Percentiles rank a stretch among this genome's conserved stretches.
phyloP scores from a whole-genome alignment of 1,140 invertebrate species.

The Aphidius ervi region DNA sequence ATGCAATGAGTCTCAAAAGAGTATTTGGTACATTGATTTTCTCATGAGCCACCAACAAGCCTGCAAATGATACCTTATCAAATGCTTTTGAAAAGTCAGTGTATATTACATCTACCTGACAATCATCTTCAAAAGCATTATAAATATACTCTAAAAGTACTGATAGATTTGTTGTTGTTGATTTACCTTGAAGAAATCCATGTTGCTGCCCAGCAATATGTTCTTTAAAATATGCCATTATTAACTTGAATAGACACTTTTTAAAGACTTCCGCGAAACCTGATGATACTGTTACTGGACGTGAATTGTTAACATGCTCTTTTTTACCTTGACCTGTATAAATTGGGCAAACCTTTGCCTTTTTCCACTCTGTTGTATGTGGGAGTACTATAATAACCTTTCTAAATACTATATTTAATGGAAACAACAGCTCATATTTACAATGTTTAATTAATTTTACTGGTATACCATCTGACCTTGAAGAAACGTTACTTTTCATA shows the following conservation, averaged over 20 bases:
- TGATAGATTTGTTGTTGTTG: neutral
- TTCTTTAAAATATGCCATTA: neutral
- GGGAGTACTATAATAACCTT: no score
- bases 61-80: slow-evolving; percentile 21
- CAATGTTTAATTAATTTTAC: no score
- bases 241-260: neutral
- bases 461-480: no score
- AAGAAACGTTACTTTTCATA: no score
- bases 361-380: neutral
- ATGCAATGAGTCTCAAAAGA: slow-evolving; percentile 20
- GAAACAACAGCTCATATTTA: no score
- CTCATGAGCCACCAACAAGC: slow-evolving; percentile 17
- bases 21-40: slow-evolving; percentile 13
- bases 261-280: slow-evolving; percentile 9
- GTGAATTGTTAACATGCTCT: neutral
- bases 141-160: neutral
- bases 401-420: no score
- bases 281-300: neutral
- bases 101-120: slow-evolving; percentile 16
- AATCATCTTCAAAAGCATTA: neutral
- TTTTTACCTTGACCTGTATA: neutral
- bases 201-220: neutral
- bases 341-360: neutral
- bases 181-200: neutral
- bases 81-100: slow-evolving; percentile 27